Percentiles rank a stretch among this genome's conserved stretches.
These are phyloP conservation scores for Gymnogyps californianus DNA, from an alignment of 2,113 vertebrate genomes.

Conservation along the genomic window DNA sequence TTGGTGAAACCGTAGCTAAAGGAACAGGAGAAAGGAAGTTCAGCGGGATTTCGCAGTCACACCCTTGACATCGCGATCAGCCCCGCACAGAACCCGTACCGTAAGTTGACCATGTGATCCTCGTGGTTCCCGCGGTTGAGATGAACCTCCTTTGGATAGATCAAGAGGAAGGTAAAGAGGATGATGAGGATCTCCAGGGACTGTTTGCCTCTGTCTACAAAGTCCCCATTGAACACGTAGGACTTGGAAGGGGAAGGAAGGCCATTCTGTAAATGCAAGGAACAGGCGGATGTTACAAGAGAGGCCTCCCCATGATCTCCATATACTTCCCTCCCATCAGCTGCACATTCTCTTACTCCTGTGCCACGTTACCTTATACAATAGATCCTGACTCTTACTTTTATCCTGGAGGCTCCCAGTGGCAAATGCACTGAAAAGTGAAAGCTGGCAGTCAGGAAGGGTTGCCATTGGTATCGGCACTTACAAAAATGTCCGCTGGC, in stretches of 20 bases:
- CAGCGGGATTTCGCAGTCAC: not conserved
- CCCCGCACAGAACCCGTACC: constrained; percentile 59
- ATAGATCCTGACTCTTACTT: not conserved
- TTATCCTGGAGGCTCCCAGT: not conserved
- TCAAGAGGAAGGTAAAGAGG: constrained; percentile 87
- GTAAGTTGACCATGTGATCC: constrained; percentile 90
- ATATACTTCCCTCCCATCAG: fast-evolving
- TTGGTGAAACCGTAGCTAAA: constrained; percentile 90
- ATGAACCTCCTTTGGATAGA: constrained; percentile 89
- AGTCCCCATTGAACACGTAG: constrained; percentile 93
- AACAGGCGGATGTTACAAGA: not conserved
- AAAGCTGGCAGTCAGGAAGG: not conserved
- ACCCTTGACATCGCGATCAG: fast-evolving
- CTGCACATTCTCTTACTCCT: not conserved
- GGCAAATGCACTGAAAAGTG: not conserved
- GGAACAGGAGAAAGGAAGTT: constrained; percentile 13
- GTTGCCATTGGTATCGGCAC: not conserved
- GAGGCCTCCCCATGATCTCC: not conserved
- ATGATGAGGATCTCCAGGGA: constrained; percentile 90
- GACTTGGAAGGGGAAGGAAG: constrained; percentile 87
- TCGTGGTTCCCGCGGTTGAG: constrained; percentile 94
- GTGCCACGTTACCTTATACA: not conserved
- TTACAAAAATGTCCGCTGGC: not conserved
- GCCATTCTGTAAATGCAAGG: constrained; percentile 79
- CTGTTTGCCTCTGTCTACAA: constrained; percentile 89